Base-by-base conservation (phyloP, 2,113 vertebrate species). In the Centropus bengalensis region DNA sequence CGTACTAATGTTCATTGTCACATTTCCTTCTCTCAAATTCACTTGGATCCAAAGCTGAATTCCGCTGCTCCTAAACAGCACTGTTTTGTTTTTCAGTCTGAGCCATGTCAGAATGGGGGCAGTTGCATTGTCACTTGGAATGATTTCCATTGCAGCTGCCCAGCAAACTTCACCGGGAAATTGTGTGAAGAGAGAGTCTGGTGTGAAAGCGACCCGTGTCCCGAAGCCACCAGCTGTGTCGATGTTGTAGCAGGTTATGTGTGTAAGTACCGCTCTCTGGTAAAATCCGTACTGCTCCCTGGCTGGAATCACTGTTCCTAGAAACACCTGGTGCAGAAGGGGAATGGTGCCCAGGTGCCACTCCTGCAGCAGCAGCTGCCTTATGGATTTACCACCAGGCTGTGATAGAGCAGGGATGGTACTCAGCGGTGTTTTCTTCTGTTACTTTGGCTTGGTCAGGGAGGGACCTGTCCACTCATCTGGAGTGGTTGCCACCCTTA, bases 71-170 rank as follows among this genome's bases (percentile, higher is more conserved):
- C 91, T 95, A 40, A 91, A 81, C 63, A 33, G 15, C 5, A 7
- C 67, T 76, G 0, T 83, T 93, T 54, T 92, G 58, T 92, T 95
- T 74, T 87, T 23, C 97, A 99, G 99, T 96, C 96, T 58, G 93
- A 96, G 23, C 99, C 99, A 12, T 99, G 99, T 97, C 95, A 98
- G 86, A 98, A 99, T 28, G 98, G 98, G 27, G 99, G 99, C 75
- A 96, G 67, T 14, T 99, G 99, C 88, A 86, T 92, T 4, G 91
- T 99, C 93, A 99, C 98, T 74, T 99, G 99, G 99, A 99, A 99
- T 63, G 99, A 99, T 96, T 99, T 99, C 97, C 96, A 73, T 58
- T 99, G 99, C 85, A 86, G 82, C 92, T 99, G 99, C 88, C 97
- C 98, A 36, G 66, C 93, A 69, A 98, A 98, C 93, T 99, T 98